A percentile compares a stretch with the other conserved stretches of the same genome.
Conservation (phyloP, 64 coral and sea anemone species). For the Stylophora pistillata region DNA sequence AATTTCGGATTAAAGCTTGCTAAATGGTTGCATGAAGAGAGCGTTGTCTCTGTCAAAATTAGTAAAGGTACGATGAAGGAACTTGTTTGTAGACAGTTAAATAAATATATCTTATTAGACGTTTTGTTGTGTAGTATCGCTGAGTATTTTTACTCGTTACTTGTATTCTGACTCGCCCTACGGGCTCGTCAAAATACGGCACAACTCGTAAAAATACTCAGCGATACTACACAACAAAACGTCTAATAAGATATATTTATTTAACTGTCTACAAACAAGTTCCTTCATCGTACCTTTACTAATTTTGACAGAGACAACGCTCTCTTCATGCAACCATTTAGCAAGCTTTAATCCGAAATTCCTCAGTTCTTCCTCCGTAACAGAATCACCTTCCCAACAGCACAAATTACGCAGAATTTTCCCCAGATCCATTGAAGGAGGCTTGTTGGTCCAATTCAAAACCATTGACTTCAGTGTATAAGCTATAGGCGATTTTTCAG, state of each 20-base stretch:
- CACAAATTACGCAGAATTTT: constrained; percentile 29
- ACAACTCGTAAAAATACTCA: too few species aligned
- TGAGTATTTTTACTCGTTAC: too few species aligned
- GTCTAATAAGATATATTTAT: too few species aligned
- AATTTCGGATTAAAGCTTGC: background rate
- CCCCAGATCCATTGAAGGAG: constrained; percentile 7
- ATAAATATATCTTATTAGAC: too few species aligned
- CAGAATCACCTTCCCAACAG: constrained; percentile 7
- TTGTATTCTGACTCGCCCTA: too few species aligned
- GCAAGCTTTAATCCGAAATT: background rate
- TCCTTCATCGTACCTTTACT: background rate
- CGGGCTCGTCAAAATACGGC: too few species aligned
- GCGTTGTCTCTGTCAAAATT: background rate
- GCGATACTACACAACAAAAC: too few species aligned
- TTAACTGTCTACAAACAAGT: background rate
- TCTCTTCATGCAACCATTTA: background rate
- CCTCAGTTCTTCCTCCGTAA: background rate
- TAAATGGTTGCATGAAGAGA: background rate
- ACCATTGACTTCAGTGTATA: constrained; percentile 4
- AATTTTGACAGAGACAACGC: background rate
- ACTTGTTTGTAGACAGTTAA: background rate
- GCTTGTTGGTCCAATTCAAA: background rate
- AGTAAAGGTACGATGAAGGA: background rate
- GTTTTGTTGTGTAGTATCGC: too few species aligned
- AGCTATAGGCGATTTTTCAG: constrained; percentile 3